A percentile compares a stretch with the other conserved stretches of the same genome.
phyloP scores from a whole-genome alignment of 2,113 vertebrate species.

The Sander vitreus region DNA sequence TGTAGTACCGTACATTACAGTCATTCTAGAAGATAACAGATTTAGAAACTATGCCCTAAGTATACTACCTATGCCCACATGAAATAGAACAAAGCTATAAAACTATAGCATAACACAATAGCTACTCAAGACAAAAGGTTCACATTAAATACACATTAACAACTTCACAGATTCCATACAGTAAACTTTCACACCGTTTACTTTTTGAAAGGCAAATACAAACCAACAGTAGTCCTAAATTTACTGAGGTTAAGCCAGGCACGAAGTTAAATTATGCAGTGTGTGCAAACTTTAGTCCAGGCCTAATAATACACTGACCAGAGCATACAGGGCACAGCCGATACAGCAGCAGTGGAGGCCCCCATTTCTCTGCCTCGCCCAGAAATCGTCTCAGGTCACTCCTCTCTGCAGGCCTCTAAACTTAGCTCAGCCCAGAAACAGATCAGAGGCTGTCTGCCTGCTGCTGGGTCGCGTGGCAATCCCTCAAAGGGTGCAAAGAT shows the following conservation, averaged over 20 bases:
- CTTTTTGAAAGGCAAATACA: neutral
- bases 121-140: neutral
- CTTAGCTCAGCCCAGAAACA: constrained; percentile 79
- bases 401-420: constrained; percentile 75
- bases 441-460: constrained; percentile 68
- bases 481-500: constrained; percentile 67
- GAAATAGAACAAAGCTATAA: neutral
- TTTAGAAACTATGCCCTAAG: neutral
- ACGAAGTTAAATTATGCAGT: constrained; percentile 49
- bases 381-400: constrained; percentile 66
- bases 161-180: neutral
- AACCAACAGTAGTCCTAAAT: constrained; percentile 28
- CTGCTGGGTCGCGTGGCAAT: constrained; percentile 65
- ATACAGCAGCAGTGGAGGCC: constrained; percentile 43
- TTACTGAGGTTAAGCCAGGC: constrained; percentile 31
- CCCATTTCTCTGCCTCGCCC: constrained; percentile 58
- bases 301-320: constrained; percentile 72
- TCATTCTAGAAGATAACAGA: constrained; percentile 1
- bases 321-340: constrained; percentile 31
- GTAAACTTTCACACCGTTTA: neutral
- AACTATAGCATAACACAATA: neutral
- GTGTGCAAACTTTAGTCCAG: constrained; percentile 48
- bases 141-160: neutral
- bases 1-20: neutral
- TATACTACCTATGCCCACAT: too few relatives aligned